These are phyloP conservation scores for Schrankia costaestrigalis DNA, from an alignment of 2,888 invertebrate genomes.

Conservation along the genomic window DNA sequence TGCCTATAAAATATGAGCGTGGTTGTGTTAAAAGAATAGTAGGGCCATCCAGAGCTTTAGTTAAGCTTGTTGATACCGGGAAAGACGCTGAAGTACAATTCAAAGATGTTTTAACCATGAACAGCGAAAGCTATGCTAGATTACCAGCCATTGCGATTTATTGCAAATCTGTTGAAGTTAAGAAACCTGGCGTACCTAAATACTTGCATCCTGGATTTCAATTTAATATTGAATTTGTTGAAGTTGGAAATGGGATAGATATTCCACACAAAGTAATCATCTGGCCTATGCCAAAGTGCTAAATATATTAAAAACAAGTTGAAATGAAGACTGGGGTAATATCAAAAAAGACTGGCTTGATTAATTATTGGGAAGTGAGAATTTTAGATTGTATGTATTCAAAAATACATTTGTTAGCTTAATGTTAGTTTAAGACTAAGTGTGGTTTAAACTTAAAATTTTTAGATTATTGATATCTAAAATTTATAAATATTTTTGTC, in stretches of 20 bases:
- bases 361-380: no score
- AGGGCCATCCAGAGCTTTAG: constrained; percentile 8
- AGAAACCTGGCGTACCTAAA: constrained; percentile 6
- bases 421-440: no score
- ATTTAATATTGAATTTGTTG: constrained; percentile 15
- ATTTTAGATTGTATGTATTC: no score
- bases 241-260: constrained; percentile 12
- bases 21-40: constrained; percentile 12
- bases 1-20: constrained; percentile 12
- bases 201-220: constrained; percentile 18
- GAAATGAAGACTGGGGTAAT: no score
- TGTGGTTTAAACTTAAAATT: no score
- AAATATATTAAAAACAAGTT: no score
- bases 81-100: constrained; percentile 8
- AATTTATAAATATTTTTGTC: no score
- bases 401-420: no score
- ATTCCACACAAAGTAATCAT: constrained; percentile 18
- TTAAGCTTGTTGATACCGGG: constrained; percentile 21
- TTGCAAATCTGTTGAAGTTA: constrained; percentile 13
- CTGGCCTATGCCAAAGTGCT: neutral
- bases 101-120: constrained; percentile 7
- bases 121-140: constrained; percentile 1
- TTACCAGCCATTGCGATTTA: constrained; percentile 18
- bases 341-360: no score
- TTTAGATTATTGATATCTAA: no score